Conservation (phyloP, 2,797 vertebrate species). For the Esox lucius region DNA sequence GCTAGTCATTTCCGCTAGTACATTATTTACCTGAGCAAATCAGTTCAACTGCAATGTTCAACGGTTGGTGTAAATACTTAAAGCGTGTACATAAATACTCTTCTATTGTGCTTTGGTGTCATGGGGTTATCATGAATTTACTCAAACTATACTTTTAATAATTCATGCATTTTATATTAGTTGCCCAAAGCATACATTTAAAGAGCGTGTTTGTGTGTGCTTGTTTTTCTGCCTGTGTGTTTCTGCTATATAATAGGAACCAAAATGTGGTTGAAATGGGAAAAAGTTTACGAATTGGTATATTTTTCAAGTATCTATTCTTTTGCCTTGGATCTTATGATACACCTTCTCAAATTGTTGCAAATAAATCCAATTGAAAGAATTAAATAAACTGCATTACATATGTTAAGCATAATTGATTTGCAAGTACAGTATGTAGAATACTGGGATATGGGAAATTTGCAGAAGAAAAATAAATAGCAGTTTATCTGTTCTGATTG, state of each 20-base stretch:
- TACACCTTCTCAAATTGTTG: too few relatives aligned
- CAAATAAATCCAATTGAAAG: too few relatives aligned
- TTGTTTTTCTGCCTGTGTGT: conserved; percentile 16
- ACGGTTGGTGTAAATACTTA: conserved; percentile 50
- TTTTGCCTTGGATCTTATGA: too few relatives aligned
- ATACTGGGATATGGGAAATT: too few relatives aligned
- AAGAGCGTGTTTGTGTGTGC: conserved; percentile 32
- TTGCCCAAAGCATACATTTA: conserved; percentile 12
- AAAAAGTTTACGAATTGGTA: too few relatives aligned
- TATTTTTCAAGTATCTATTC: too few relatives aligned
- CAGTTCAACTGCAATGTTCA: conserved; percentile 44
- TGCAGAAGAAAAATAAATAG: too few relatives aligned
- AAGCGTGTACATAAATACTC: conserved; percentile 45
- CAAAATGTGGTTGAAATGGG: not conserved
- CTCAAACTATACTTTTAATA: conserved; percentile 38
- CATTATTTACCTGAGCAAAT: conserved; percentile 55
- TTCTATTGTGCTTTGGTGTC: conserved; percentile 46
- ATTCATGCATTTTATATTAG: conserved; percentile 43
- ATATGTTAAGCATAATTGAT: too few relatives aligned
- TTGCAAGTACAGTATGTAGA: too few relatives aligned
- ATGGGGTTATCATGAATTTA: conserved; percentile 38
- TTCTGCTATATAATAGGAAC: not conserved
- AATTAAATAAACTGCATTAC: too few relatives aligned
- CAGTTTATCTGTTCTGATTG: too few relatives aligned
- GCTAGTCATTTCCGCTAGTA: conserved; percentile 62